A percentile compares a stretch with the other conserved stretches of the same genome.
These are phyloP conservation scores for Schlechtendalia chinensis DNA, from an alignment of 1,140 invertebrate genomes.

Conservation along the genomic window DNA sequence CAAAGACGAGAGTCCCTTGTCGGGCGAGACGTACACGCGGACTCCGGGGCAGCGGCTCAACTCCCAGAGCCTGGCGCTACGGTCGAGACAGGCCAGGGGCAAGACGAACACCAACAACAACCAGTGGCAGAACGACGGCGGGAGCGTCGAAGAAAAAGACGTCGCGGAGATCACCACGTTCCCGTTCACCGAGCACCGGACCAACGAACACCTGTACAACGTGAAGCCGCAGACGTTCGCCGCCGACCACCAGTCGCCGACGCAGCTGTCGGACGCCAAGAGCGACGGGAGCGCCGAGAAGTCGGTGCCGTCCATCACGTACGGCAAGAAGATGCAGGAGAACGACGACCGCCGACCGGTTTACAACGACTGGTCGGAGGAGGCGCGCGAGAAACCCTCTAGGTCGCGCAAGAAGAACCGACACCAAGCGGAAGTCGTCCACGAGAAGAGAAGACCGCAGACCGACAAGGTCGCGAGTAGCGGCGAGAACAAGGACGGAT, in stretches of 20 bases:
- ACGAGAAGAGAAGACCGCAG: conserved; percentile 15
- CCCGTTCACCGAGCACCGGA: background rate
- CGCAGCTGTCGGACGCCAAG: background rate
- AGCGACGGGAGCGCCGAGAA: background rate
- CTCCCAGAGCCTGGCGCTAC: background rate
- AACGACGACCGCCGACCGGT: conserved; percentile 14
- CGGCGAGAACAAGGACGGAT: conserved; percentile 4
- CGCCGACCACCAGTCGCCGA: background rate
- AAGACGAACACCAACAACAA: background rate
- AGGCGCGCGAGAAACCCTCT: background rate
- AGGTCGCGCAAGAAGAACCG: conserved; percentile 27
- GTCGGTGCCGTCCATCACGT: conserved; percentile 2
- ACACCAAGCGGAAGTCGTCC: background rate
- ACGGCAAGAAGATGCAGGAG: conserved; percentile 23
- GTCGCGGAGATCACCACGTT: background rate
- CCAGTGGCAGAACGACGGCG: background rate
- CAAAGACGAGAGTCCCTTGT: background rate
- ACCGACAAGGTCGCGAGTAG: background rate
- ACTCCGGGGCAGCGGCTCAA: background rate
- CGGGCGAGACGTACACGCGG: background rate
- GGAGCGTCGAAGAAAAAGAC: conserved; percentile 24
- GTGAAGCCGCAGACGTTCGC: conserved; percentile 29
- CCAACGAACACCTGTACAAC: conserved; percentile 17
- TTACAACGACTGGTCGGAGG: conserved; percentile 21
- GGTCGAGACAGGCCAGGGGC: conserved; percentile 22